phyloP scores from a whole-genome alignment of 2,797 vertebrate genomes.

The Notamacropus eugenii region DNA sequence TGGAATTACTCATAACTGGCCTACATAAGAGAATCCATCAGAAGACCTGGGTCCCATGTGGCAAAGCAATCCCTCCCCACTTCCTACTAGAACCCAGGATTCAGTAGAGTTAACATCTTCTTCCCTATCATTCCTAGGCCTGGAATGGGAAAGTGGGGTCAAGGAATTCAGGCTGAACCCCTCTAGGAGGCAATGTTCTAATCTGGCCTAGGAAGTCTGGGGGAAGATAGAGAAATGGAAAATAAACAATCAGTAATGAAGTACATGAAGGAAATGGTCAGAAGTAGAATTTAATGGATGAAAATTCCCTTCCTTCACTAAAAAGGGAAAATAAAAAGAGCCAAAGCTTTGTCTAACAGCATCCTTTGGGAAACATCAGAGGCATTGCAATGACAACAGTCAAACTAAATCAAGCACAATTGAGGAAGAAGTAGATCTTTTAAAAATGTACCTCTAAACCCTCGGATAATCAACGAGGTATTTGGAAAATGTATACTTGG shows the following conservation, averaged over 20 bases:
- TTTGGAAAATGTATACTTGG: constrained; percentile 27
- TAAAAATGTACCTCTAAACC: constrained; percentile 13
- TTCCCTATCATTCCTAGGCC: constrained; percentile 24
- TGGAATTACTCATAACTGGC: constrained; percentile 45
- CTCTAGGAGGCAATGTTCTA: constrained; percentile 1
- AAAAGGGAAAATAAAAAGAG: constrained; percentile 41
- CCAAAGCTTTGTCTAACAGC: constrained; percentile 18
- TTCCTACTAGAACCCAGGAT: constrained; percentile 29
- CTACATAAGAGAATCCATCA: constrained; percentile 50
- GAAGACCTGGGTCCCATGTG: constrained; percentile 41
- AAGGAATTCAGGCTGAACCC: constrained; percentile 11
- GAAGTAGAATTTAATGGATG: constrained; percentile 29
- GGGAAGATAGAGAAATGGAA: constrained; percentile 14
- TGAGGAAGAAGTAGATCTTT: not conserved
- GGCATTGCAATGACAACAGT: constrained; percentile 36
- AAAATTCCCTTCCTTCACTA: not conserved
- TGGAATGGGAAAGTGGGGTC: constrained; percentile 31
- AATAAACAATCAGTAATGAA: constrained; percentile 43
- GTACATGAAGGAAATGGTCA: not conserved
- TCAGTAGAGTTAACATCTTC: constrained; percentile 35
- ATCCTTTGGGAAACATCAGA: constrained; percentile 39
- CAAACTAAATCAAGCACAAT: constrained; percentile 32
- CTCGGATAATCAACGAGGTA: constrained; percentile 9
- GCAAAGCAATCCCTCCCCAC: constrained; percentile 19
- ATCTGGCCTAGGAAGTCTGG: not conserved